Evolutionary conservation across 2,113 vertebrate species (phyloP).

Genomic region (Struthidea cinerea): DNA sequence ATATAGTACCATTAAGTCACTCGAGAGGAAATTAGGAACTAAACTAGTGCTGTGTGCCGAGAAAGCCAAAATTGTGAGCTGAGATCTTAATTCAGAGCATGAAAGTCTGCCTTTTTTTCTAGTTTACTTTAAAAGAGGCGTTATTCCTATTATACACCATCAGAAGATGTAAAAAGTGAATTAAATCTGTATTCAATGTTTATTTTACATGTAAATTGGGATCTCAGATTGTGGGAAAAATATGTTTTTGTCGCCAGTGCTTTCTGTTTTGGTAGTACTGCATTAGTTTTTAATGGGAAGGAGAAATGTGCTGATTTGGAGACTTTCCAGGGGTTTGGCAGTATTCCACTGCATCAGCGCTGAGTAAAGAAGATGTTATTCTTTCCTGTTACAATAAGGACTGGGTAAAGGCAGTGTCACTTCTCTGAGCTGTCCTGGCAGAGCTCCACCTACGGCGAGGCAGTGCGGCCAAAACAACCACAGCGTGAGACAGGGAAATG

Average conservation of each 20-base stretch:
- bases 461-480: background rate
- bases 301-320: slow-evolving; percentile 69
- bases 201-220: slow-evolving; percentile 65
- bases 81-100: slow-evolving; percentile 72
- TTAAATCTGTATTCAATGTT: slow-evolving; percentile 65
- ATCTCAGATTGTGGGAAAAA: slow-evolving; percentile 63
- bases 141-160: slow-evolving; percentile 60
- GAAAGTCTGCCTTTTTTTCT: slow-evolving; percentile 60
- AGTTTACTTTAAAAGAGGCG: slow-evolving; percentile 62
- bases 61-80: slow-evolving; percentile 73
- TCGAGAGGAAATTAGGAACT: slow-evolving; percentile 79
- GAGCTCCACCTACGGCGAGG: background rate
- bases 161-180: slow-evolving; percentile 54
- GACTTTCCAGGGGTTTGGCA: slow-evolving; percentile 72
- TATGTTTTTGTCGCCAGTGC: slow-evolving; percentile 53
- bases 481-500: background rate
- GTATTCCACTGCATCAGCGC: slow-evolving; percentile 53
- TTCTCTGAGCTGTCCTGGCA: background rate
- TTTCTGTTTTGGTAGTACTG: slow-evolving; percentile 62
- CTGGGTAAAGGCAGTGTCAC: slow-evolving; percentile 29
- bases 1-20: slow-evolving; percentile 76
- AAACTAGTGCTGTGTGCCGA: slow-evolving; percentile 73
- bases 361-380: slow-evolving; percentile 46
- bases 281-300: slow-evolving; percentile 67
- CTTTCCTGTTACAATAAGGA: slow-evolving; percentile 32